A percentile compares a stretch with the other conserved stretches of the same genome.
Evolutionary conservation across 2,888 invertebrate genomes (phyloP).

Genomic region (Catocala sponsa): DNA sequence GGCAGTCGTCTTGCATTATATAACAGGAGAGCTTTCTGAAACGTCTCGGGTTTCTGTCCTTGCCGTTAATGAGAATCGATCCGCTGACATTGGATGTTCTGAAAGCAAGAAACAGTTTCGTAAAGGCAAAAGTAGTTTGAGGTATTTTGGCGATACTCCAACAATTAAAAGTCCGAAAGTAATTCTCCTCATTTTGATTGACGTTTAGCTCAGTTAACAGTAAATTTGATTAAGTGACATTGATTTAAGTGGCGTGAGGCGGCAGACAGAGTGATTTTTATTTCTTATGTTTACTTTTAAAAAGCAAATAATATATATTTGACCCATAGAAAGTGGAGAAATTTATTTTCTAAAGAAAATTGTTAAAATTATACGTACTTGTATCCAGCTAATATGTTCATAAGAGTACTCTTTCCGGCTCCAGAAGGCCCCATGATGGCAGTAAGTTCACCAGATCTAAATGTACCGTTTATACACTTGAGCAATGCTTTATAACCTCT

Average conservation of each 20-base stretch:
- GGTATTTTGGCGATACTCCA: constrained; percentile 23
- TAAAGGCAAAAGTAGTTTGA: constrained; percentile 28
- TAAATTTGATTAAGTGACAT: neutral
- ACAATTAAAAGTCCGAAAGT: neutral
- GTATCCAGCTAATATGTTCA: constrained; percentile 96
- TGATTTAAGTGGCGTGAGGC: too few relatives aligned
- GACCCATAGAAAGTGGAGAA: too few relatives aligned
- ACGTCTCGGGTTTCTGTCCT: constrained; percentile 94
- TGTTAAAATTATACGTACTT: constrained; percentile 88
- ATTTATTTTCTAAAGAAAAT: too few relatives aligned
- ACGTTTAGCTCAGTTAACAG: neutral
- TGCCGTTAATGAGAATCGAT: constrained; percentile 95
- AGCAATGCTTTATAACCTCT: constrained; percentile 95
- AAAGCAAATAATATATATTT: too few relatives aligned
- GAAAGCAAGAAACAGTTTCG: constrained; percentile 48
- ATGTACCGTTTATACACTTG: constrained; percentile 96
- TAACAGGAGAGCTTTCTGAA: constrained; percentile 98
- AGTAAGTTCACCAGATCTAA: constrained; percentile 96
- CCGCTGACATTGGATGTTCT: constrained; percentile 96
- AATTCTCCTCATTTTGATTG: neutral
- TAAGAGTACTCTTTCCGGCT: constrained; percentile 93
- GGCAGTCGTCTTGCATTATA: constrained; percentile 98
- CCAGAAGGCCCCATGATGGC: constrained; percentile 98
- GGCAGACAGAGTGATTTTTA: too few relatives aligned
- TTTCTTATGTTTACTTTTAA: too few relatives aligned